phyloP scores from a whole-genome alignment of 2,797 vertebrate species.

The Phoeniculus purpureus region DNA sequence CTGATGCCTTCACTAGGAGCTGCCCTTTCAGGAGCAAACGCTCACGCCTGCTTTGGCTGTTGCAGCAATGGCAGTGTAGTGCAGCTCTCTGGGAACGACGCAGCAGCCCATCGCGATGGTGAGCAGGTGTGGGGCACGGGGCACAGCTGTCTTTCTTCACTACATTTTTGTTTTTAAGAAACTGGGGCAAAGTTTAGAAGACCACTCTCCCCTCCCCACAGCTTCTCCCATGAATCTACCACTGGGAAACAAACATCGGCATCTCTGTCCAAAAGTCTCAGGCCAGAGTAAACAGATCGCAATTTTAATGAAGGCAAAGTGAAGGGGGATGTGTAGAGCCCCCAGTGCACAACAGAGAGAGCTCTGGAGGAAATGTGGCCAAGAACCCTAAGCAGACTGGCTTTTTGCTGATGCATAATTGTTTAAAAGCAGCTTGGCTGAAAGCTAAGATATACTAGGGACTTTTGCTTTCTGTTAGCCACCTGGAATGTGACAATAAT shows the following conservation, averaged over 20 bases:
- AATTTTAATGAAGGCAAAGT: neutral
- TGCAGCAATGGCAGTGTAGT: neutral
- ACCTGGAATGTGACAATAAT: neutral
- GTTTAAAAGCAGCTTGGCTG: neutral
- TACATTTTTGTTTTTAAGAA: neutral
- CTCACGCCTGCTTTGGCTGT: neutral
- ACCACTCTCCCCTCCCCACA: neutral
- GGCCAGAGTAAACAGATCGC: neutral
- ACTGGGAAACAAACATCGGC: neutral
- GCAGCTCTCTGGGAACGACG: neutral
- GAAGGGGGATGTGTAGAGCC: neutral
- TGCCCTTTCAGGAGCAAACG: neutral
- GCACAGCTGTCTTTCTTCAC: neutral
- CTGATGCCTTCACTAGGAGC: neutral
- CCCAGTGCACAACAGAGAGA: neutral
- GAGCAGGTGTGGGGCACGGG: neutral
- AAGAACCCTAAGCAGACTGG: neutral
- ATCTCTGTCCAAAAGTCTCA: conserved; percentile 24
- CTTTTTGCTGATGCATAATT: neutral
- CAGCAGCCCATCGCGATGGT: fast-evolving
- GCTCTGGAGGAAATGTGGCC: conserved; percentile 9
- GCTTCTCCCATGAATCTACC: neutral
- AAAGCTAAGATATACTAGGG: neutral
- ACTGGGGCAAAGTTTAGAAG: conserved; percentile 35
- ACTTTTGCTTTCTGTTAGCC: neutral